Evolutionary conservation across 2,797 vertebrate genomes (phyloP).

Genomic region (Microctenopoma steveboyesi): DNA sequence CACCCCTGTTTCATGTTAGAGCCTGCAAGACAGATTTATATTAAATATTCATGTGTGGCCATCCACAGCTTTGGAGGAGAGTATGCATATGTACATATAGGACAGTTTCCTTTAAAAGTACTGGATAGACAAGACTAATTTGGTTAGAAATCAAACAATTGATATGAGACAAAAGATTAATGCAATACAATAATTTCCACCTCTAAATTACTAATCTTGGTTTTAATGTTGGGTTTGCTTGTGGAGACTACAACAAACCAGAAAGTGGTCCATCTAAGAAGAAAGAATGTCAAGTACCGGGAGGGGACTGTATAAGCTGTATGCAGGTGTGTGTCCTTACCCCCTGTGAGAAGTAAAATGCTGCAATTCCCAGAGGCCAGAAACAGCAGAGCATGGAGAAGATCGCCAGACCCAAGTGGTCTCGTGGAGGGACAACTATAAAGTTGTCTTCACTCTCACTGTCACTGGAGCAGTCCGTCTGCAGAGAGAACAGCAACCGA

Average conservation of each 20-base stretch:
- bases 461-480: conserved; percentile 95
- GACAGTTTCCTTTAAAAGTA: too few relatives aligned
- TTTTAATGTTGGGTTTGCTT: too few relatives aligned
- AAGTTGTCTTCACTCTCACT: conserved; percentile 95
- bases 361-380: conserved; percentile 96
- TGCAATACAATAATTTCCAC: too few relatives aligned
- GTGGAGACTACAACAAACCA: too few relatives aligned
- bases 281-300: too few relatives aligned
- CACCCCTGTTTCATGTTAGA: conserved; percentile 18
- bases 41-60: conserved; percentile 25
- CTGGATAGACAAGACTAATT: too few relatives aligned
- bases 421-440: conserved; percentile 91
- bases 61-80: neutral
- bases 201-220: too few relatives aligned
- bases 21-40: conserved; percentile 25
- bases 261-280: too few relatives aligned
- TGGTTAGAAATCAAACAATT: too few relatives aligned
- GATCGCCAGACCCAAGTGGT: conserved; percentile 95
- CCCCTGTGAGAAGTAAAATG: conserved; percentile 99
- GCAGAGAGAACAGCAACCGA: conserved; percentile 56
- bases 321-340: conserved; percentile 73
- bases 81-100: neutral
- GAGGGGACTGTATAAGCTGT: neutral
- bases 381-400: conserved; percentile 99
- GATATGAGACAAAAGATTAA: too few relatives aligned